phyloP scores from a whole-genome alignment of 2,888 invertebrate species.

The Drosophila merina region DNA sequence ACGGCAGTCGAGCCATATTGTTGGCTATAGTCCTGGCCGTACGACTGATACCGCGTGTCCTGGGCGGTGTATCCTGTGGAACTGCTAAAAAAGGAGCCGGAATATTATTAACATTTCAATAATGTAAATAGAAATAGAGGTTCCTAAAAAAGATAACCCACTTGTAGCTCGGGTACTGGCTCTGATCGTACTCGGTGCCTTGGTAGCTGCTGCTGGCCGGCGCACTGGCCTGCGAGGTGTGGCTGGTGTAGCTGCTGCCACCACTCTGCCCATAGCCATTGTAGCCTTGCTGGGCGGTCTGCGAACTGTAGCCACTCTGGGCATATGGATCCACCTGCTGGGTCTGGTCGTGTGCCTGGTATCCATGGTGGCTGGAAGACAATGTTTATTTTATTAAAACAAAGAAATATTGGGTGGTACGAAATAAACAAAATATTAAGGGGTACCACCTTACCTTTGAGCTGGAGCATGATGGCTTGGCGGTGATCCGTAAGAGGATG shows the following conservation, averaged over 20 bases:
- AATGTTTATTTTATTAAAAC: constrained; percentile 3
- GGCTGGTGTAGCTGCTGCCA: constrained; percentile 77
- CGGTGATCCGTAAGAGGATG: constrained; percentile 74
- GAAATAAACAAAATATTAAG: too few species aligned
- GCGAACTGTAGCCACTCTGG: constrained; percentile 81
- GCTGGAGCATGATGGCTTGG: constrained; percentile 73
- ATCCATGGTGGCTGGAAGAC: constrained; percentile 80
- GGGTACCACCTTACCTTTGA: constrained; percentile 67
- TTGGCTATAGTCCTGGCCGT: constrained; percentile 83
- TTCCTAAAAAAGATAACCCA: constrained; percentile 42
- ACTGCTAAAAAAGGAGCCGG: constrained; percentile 51
- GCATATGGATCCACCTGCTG: constrained; percentile 83
- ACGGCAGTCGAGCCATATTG: constrained; percentile 83
- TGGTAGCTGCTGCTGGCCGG: constrained; percentile 80
- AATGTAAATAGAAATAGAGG: too few species aligned
- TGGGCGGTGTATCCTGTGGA: constrained; percentile 80
- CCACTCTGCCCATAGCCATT: constrained; percentile 83
- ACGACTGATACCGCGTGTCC: constrained; percentile 83
- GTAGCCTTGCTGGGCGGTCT: constrained; percentile 79
- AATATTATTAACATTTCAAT: not conserved
- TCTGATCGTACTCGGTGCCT: constrained; percentile 83
- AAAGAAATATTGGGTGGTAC: too few species aligned
- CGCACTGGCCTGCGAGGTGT: constrained; percentile 68
- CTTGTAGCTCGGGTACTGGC: constrained; percentile 83
- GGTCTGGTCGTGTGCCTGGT: constrained; percentile 82